Evolutionary conservation across 2,888 invertebrate genomes (phyloP).

Genomic region (Creontiades dilutus): DNA sequence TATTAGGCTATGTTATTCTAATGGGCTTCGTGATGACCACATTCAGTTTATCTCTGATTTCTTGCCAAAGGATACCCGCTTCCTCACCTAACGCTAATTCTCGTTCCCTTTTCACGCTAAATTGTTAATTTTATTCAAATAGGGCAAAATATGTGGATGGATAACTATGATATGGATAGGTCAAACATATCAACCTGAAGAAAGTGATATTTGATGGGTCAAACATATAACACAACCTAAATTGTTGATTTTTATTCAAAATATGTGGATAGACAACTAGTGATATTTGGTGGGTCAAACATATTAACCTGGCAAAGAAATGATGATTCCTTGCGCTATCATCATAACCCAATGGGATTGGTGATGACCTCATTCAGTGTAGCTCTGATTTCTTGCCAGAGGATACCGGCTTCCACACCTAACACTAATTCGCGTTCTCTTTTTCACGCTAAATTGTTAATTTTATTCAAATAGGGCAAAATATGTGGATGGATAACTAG

Average conservation of each 20-base stretch:
- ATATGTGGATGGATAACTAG: no score
- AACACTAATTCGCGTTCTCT: background rate
- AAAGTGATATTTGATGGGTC: no score
- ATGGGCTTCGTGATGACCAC: background rate
- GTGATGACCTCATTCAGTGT: slow-evolving; percentile 51
- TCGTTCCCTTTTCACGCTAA: no score
- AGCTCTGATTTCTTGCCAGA: slow-evolving; percentile 44
- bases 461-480: background rate
- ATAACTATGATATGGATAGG: no score
- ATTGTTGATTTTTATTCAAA: no score
- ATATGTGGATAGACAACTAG: no score
- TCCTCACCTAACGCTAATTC: no score
- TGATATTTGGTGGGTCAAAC: background rate
- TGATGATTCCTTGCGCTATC: background rate
- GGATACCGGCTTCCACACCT: background rate
- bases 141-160: no score
- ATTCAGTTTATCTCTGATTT: slow-evolving; percentile 48
- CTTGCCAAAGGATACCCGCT: background rate
- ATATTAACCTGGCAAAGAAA: background rate
- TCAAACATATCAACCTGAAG: no score
- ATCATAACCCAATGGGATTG: background rate
- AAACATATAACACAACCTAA: no score
- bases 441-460: background rate
- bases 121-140: no score
- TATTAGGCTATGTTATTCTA: background rate